Evolutionary conservation across 2,797 vertebrate genomes (phyloP).

Genomic region (Momotus momota): DNA sequence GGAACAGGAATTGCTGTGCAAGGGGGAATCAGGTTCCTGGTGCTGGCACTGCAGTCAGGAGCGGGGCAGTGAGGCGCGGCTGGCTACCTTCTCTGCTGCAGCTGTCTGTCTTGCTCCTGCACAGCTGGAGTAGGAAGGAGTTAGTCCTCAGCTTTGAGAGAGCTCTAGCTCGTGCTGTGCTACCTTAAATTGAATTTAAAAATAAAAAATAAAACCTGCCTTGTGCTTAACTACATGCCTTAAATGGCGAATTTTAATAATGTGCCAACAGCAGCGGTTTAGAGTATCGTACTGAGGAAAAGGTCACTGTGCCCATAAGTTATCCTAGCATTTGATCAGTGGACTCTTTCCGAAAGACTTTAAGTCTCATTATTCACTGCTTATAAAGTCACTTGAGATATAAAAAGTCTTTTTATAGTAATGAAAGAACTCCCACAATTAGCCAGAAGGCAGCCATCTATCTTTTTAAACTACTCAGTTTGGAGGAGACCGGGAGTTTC

Average conservation of each 20-base stretch:
- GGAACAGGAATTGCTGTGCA: not conserved
- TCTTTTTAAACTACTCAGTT: constrained; percentile 78
- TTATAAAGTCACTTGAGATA: constrained; percentile 79
- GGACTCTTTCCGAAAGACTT: constrained; percentile 68
- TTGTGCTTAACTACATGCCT: not conserved
- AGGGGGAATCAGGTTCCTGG: not conserved
- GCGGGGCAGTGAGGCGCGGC: rapidly evolving
- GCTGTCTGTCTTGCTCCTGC: not conserved
- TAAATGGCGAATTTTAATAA: constrained; percentile 72
- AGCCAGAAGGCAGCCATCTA: constrained; percentile 82
- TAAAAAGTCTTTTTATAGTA: constrained; percentile 79
- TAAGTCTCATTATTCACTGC: constrained; percentile 78
- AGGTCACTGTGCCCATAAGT: constrained; percentile 76
- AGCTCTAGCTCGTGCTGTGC: not conserved
- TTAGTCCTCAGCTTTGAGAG: not conserved
- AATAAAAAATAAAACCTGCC: not conserved
- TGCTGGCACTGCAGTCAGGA: not conserved
- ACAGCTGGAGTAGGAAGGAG: not conserved
- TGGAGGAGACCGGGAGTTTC: constrained; percentile 64
- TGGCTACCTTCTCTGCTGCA: not conserved
- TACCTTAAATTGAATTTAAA: constrained; percentile 54
- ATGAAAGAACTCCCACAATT: constrained; percentile 80
- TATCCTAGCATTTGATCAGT: constrained; percentile 76
- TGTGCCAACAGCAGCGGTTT: constrained; percentile 70
- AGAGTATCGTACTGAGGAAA: constrained; percentile 72